A percentile compares a stretch with the other conserved stretches of the same genome.
Evolutionary conservation across 1,140 invertebrate species (phyloP).

Genomic region (Aphelinus atriplicis): DNA sequence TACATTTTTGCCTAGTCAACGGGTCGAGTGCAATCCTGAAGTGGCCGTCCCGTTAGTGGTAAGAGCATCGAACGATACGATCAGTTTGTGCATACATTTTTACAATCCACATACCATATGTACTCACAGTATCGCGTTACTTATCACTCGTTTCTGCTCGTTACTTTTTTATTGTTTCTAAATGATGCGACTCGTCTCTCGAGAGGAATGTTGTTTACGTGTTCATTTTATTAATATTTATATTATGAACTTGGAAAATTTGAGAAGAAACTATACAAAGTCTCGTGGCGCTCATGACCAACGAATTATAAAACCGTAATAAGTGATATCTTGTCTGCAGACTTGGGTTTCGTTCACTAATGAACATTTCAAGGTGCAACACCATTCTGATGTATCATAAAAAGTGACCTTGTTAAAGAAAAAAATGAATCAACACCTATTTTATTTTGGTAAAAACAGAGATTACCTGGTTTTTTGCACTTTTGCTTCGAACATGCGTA

Average conservation of each 20-base stretch:
- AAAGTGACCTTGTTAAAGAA: constrained; percentile 32
- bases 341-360: not conserved
- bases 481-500: constrained; percentile 3
- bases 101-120: constrained; percentile 5
- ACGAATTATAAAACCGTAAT: constrained; percentile 16
- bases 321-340: not conserved
- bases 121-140: constrained; percentile 6
- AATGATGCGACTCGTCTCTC: constrained; percentile 38
- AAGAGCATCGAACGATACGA: constrained; percentile 48
- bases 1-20: constrained; percentile 53
- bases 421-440: not conserved
- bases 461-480: constrained; percentile 15
- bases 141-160: constrained; percentile 51
- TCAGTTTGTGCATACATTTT: constrained; percentile 44
- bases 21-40: constrained; percentile 47
- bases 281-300: not conserved
- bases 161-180: constrained; percentile 49
- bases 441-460: constrained; percentile 21
- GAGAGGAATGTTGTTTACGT: constrained; percentile 48
- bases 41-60: constrained; percentile 47
- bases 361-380: constrained; percentile 21
- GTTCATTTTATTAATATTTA: constrained; percentile 33
- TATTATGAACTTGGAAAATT: constrained; percentile 2
- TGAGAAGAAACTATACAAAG: constrained; percentile 6
- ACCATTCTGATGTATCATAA: constrained; percentile 17